phyloP scores from a whole-genome alignment of 2,797 vertebrate species.

The Chelon auratus region DNA sequence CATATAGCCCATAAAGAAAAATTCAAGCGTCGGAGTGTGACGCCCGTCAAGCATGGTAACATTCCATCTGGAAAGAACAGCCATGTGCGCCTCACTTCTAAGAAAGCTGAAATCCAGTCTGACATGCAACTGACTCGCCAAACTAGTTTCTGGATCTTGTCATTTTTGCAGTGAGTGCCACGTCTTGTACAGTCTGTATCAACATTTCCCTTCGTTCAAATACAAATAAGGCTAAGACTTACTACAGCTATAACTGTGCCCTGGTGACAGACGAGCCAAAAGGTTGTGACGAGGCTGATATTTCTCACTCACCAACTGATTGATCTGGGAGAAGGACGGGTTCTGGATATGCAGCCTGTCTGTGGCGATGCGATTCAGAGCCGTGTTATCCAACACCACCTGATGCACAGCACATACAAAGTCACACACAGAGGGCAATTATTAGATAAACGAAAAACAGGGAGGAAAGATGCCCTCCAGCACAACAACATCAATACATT shows the following conservation, averaged over 20 bases:
- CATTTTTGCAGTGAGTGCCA: slow-evolving; percentile 12
- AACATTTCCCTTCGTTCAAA: slow-evolving; percentile 12
- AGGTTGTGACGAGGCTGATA: background rate
- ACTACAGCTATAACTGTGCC: background rate
- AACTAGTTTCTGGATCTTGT: slow-evolving; percentile 67
- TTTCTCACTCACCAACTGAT: slow-evolving; percentile 92
- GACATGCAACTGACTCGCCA: slow-evolving; percentile 47
- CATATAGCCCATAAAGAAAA: background rate
- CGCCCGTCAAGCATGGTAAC: slow-evolving; percentile 16
- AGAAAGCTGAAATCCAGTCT: slow-evolving; percentile 58
- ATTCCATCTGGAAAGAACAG: slow-evolving; percentile 14
- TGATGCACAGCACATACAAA: slow-evolving; percentile 62
- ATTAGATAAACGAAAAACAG: slow-evolving; percentile 38
- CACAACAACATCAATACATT: slow-evolving; percentile 28
- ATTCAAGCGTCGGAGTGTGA: background rate
- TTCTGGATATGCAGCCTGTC: slow-evolving; percentile 98
- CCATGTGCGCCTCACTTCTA: slow-evolving; percentile 24
- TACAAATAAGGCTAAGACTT: background rate
- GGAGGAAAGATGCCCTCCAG: slow-evolving; percentile 11
- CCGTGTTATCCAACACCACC: slow-evolving; percentile 98
- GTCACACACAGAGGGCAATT: slow-evolving; percentile 10
- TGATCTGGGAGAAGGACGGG: slow-evolving; percentile 97
- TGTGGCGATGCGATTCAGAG: slow-evolving; percentile 95
- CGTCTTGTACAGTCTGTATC: background rate
- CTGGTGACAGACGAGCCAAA: slow-evolving; percentile 12